Conservation (phyloP, 1,140 invertebrate genomes). For the Drosophila bipectinata region DNA sequence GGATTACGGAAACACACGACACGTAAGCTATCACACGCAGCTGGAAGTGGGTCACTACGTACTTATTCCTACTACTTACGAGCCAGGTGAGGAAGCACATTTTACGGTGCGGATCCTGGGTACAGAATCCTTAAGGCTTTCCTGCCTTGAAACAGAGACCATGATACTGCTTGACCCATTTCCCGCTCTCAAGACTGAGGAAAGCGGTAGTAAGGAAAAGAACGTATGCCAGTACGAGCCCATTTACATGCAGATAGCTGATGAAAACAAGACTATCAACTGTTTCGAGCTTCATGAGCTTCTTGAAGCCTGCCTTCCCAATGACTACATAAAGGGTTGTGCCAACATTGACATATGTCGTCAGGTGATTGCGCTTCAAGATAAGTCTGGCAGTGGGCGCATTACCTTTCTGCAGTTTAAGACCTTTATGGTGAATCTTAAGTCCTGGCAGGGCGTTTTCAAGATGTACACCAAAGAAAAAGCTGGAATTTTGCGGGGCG, state of each 20-base stretch:
- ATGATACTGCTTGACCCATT: constrained; percentile 92
- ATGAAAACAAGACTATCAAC: constrained; percentile 94
- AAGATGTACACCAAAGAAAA: constrained; percentile 96
- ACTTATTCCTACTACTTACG: constrained; percentile 95
- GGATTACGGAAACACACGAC: constrained; percentile 95
- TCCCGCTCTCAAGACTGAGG: constrained; percentile 87
- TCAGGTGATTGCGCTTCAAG: constrained; percentile 94
- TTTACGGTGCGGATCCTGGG: constrained; percentile 80
- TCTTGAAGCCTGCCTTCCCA: constrained; percentile 95
- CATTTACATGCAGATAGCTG: constrained; percentile 94
- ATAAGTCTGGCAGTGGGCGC: constrained; percentile 91
- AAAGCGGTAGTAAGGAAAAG: constrained; percentile 62
- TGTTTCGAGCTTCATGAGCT: constrained; percentile 96
- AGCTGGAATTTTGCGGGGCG: constrained; percentile 94
- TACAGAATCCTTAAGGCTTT: constrained; percentile 64
- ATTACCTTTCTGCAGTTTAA: constrained; percentile 95
- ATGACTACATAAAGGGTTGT: constrained; percentile 97
- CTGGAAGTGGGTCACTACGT: constrained; percentile 93
- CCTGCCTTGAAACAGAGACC: constrained; percentile 89
- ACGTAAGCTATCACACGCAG: constrained; percentile 92
- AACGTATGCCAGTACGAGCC: constrained; percentile 92
- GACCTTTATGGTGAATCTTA: constrained; percentile 95
- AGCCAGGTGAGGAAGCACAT: constrained; percentile 93
- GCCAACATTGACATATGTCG: constrained; percentile 96
- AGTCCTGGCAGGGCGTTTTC: constrained; percentile 95